phyloP scores from a whole-genome alignment of 1,140 invertebrate genomes.

The Ruditapes philippinarum region DNA sequence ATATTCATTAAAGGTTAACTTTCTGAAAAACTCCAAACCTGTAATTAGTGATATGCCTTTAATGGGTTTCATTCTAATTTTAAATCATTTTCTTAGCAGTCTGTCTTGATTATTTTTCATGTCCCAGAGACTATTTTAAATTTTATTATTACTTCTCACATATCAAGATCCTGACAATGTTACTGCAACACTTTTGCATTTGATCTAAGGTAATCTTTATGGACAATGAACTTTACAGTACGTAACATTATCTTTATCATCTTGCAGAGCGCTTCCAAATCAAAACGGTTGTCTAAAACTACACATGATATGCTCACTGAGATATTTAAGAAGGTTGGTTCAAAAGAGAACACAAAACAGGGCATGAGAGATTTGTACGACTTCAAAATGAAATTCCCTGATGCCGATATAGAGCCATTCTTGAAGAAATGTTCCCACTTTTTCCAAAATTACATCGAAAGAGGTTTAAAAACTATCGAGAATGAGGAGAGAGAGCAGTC shows the following conservation, averaged over 20 bases:
- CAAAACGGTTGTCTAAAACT: conserved; percentile 90
- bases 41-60: too few species aligned
- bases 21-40: too few species aligned
- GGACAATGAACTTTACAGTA: too few species aligned
- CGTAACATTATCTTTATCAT: background rate
- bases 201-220: too few species aligned
- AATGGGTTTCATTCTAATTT: too few species aligned
- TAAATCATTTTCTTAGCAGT: too few species aligned
- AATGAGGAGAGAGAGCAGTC: conserved; percentile 78
- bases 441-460: conserved; percentile 97
- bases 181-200: too few species aligned
- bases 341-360: conserved; percentile 95
- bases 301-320: conserved; percentile 94
- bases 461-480: conserved; percentile 94
- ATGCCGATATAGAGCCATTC: conserved; percentile 96
- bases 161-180: too few species aligned
- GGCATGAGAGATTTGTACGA: conserved; percentile 96
- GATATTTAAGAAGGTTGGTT: conserved; percentile 97
- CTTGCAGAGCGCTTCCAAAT: conserved; percentile 77
- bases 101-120: too few species aligned
- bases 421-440: conserved; percentile 95
- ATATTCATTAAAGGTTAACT: too few species aligned
- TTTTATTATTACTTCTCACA: too few species aligned
- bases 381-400: conserved; percentile 95
- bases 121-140: too few species aligned